Base-by-base conservation (phyloP, 2,797 vertebrate species). In the Pseudomugil gertrudae region DNA sequence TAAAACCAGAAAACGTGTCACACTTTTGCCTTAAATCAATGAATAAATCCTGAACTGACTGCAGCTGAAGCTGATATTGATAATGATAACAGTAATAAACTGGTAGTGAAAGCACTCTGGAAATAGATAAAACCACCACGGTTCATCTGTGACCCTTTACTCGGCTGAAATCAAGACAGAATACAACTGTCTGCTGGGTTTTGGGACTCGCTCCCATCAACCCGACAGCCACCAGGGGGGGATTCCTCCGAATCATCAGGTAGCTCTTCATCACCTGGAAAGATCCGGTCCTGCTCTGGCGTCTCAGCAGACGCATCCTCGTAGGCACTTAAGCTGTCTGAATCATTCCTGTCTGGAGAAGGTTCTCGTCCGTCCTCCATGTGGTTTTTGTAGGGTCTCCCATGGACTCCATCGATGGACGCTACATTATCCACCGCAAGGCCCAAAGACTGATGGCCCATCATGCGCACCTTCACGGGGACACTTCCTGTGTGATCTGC, bases 241-340 rank as follows among this genome's bases (percentile, higher is more conserved):
- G 21, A 33, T 35, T 40, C n/a, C 26, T 70, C 76, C 1, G 72
- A 77, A 38, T 84, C 78, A 3, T 77, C 1, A 1, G 78, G 79
- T 66, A 89, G 72, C 56, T 89, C 79, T 19, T n/a, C 80, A 9
- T 63, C 67, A 5, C 65, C 87, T 2, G 79, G 74, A 62, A 90
- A 88, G 53, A 52, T 47, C 64, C 60, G n/a, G 35, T 87, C 84
- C 30, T 69, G 74, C 69, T 91, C 89, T 0, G 92, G 88, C 21
- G 89, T 90, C 23, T 91, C 90, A 1, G 84, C 80, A 0, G 66
- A 85, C 0, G 90, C 91, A 1, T 92, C 92, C 54, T 92, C 92
- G 6, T 93, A 93, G 86, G 84, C 88, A 67, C 92, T 92, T 47
- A 77, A 29, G 72, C 84, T 91, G 78, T 93, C 92, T 0, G 90